A percentile compares a stretch with the other conserved stretches of the same genome.
Conservation (phyloP, 2,113 vertebrate species). For the Stegastes partitus region DNA sequence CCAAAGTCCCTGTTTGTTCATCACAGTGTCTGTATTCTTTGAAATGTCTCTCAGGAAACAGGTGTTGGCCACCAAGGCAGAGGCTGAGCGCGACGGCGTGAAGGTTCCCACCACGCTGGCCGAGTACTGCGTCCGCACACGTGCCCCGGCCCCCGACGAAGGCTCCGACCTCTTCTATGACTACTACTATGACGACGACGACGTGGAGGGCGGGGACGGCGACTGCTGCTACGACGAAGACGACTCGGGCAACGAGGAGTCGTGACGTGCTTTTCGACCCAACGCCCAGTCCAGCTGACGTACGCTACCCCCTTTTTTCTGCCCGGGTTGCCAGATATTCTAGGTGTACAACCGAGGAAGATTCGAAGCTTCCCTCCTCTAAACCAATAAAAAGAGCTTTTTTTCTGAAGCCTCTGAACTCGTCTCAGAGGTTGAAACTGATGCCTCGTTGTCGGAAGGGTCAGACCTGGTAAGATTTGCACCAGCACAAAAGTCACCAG, state of each 20-base stretch:
- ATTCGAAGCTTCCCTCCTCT: slow-evolving; percentile 71
- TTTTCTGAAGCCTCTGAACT: slow-evolving; percentile 58
- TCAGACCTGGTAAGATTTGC: slow-evolving; percentile 73
- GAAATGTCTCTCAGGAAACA: slow-evolving; percentile 87
- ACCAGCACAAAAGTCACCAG: slow-evolving; percentile 76
- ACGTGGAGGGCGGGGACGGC: slow-evolving; percentile 86
- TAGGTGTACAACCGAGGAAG: slow-evolving; percentile 65
- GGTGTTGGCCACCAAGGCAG: slow-evolving; percentile 94
- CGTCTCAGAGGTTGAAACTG: slow-evolving; percentile 50
- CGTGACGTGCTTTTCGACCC: slow-evolving; percentile 84
- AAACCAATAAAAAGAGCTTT: slow-evolving; percentile 68
- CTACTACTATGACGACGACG: slow-evolving; percentile 94
- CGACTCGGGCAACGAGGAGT: slow-evolving; percentile 95
- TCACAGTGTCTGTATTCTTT: neutral
- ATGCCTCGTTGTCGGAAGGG: slow-evolving; percentile 49
- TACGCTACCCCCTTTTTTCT: slow-evolving; percentile 46
- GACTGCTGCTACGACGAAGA: slow-evolving; percentile 94
- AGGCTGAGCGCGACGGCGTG: slow-evolving; percentile 93
- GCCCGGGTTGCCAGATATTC: slow-evolving; percentile 64
- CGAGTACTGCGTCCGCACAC: slow-evolving; percentile 95
- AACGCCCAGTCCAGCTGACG: slow-evolving; percentile 41
- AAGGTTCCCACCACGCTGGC: slow-evolving; percentile 97
- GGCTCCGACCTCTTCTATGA: slow-evolving; percentile 97
- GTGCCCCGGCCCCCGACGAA: slow-evolving; percentile 90
- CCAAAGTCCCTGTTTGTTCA: neutral